Base-by-base conservation (phyloP, 2,888 invertebrate genomes). In the Zootermopsis nevadensis region DNA sequence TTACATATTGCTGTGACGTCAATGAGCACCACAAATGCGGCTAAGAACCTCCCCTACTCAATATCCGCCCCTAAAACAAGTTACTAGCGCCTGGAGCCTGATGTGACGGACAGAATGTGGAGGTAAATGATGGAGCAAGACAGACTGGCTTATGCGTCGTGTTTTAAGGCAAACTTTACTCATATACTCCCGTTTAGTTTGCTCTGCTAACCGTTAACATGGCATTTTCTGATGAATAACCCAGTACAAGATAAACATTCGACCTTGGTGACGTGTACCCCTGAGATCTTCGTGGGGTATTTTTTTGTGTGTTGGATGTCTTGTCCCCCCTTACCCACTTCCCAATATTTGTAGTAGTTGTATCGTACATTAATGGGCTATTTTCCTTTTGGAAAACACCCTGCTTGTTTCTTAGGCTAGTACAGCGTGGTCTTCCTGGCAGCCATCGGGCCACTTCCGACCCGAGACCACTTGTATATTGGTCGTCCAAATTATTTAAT, bases 1-100 rank as follows among this genome's bases (percentile, higher is more conserved):
- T 69, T 69, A 69, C 15, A 69, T 69, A 69, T 69, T 69, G 69
- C 69, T 30, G 69, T 69, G 69, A 69, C 69, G 69, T 69, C 69
- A 69, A 31, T 69, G 69, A 69, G 33, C 33, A 33, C 69, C 69
- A 69, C 69, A 69, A 69, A 33, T 69, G 69, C 69, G 69, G 69
- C 69, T 69, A 69, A 69, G 69, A 33, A 19, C 12, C 69, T 33
- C 33, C 33, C 69, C 69, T 67, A 22, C 69, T 69, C 69, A 33
- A 69, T 69, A 69, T 69, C 69, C 69, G 30, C 69, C 69, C 30
- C 69, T 33, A 22, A 60, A 60, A 60, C 60, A 60, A 60, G 60
- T 60, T 60, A 60, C 60, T 60, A n/a, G 27, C 22, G 31, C 33
- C 69, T 31, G 69, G 69, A 31, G 33, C 69, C 31, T 31, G 69